A percentile compares a stretch with the other conserved stretches of the same genome.
phyloP scores from a whole-genome alignment of 2,888 invertebrate genomes.

The Sesia apiformis region DNA sequence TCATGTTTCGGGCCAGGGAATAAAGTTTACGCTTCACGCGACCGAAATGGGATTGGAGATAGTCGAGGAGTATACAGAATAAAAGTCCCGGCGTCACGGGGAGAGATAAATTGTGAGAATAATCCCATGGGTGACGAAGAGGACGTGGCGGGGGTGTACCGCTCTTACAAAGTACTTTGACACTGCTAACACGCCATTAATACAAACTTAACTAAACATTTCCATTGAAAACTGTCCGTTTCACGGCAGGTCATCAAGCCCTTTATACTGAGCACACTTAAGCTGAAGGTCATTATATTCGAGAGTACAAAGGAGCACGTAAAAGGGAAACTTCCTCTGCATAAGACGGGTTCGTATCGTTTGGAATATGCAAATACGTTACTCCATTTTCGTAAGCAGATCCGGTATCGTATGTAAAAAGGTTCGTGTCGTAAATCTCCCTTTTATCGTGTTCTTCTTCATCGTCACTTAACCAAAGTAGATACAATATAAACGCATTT shows the following conservation, averaged over 20 bases:
- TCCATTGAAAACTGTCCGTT: background rate
- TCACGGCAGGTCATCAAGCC: conserved; percentile 7
- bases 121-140: conserved; percentile 19
- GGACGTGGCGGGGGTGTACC: conserved; percentile 9
- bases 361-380: conserved; percentile 41
- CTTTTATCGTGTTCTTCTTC: conserved; percentile 16
- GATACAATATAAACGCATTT: background rate
- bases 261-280: conserved; percentile 20
- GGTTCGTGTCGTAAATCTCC: conserved; percentile 32
- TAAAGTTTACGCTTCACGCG: conserved; percentile 18
- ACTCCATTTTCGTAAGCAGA: conserved; percentile 33
- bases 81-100: conserved; percentile 22
- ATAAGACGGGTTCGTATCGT: conserved; percentile 24
- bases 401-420: conserved; percentile 30
- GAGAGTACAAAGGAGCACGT: conserved; percentile 18
- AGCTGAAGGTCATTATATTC: conserved; percentile 15
- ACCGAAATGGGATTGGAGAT: conserved; percentile 22
- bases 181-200: background rate
- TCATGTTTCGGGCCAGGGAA: conserved; percentile 11
- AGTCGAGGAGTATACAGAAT: conserved; percentile 22
- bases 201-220: background rate
- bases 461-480: conserved; percentile 5
- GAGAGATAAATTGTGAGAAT: conserved; percentile 30
- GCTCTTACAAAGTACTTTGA: background rate
- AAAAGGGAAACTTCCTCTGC: conserved; percentile 26